phyloP scores from a whole-genome alignment of 2,888 invertebrate genomes.

The Agelastica alni region DNA sequence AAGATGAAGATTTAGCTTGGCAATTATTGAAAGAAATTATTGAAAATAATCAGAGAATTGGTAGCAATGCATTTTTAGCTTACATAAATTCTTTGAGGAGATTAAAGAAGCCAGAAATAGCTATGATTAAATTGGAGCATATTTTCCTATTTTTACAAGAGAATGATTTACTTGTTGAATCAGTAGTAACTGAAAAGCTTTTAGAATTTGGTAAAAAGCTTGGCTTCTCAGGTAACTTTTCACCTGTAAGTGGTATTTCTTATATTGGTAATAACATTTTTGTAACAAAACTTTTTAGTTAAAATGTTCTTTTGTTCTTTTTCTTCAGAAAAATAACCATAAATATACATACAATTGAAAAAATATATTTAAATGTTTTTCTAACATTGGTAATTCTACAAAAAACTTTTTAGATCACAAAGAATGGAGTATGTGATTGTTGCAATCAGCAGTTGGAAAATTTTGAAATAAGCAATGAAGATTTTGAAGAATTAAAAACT shows the following conservation, averaged over 20 bases:
- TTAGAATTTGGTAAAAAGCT: slow-evolving; percentile 20
- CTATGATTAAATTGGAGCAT: slow-evolving; percentile 58
- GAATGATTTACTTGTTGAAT: slow-evolving; percentile 56
- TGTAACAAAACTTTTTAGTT: not conserved
- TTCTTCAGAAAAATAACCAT: not conserved
- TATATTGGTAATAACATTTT: not conserved
- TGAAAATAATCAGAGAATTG: slow-evolving; percentile 27
- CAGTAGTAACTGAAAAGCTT: slow-evolving; percentile 48
- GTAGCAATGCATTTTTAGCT: slow-evolving; percentile 29
- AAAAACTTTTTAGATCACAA: too few relatives aligned
- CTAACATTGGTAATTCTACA: too few relatives aligned
- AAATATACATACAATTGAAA: too few relatives aligned
- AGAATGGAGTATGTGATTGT: slow-evolving; percentile 65
- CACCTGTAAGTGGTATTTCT: slow-evolving; percentile 27
- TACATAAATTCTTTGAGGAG: slow-evolving; percentile 35
- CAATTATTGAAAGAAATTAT: slow-evolving; percentile 64
- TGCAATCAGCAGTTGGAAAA: slow-evolving; percentile 63
- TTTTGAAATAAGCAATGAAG: slow-evolving; percentile 61
- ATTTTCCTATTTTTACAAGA: slow-evolving; percentile 63
- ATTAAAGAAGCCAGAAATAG: slow-evolving; percentile 27
- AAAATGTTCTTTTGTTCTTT: not conserved
- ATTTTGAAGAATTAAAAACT: slow-evolving; percentile 67
- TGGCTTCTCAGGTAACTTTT: slow-evolving; percentile 25
- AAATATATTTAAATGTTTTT: too few relatives aligned
- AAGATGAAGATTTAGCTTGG: slow-evolving; percentile 65